These are phyloP conservation scores for Drosophila orena DNA, from an alignment of 1,140 invertebrate species.

Conservation along the genomic window DNA sequence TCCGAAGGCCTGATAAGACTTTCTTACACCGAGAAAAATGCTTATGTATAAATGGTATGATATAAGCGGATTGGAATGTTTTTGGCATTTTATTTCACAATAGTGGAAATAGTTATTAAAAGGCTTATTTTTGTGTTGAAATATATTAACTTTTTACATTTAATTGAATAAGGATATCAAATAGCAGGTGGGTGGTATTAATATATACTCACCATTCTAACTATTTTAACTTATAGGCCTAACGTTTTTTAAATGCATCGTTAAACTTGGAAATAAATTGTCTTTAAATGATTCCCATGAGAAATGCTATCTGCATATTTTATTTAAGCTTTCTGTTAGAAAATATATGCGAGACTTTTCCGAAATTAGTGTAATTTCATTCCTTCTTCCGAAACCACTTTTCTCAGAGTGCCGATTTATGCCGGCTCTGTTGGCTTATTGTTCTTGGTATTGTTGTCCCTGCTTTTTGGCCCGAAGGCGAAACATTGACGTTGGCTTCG, in stretches of 20 bases:
- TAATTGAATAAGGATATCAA: no score
- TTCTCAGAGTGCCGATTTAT: slow-evolving; percentile 12
- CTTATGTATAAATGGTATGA: no score
- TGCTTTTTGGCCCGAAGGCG: slow-evolving; percentile 25
- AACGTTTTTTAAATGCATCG: no score
- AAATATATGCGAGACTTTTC: background rate
- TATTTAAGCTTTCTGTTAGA: background rate
- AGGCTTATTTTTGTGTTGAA: no score
- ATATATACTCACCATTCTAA: no score
- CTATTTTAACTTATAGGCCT: no score
- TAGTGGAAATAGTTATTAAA: no score
- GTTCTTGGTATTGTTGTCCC: slow-evolving; percentile 59
- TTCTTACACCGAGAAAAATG: background rate
- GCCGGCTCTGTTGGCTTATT: slow-evolving; percentile 46
- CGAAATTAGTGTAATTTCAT: background rate
- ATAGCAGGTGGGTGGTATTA: no score
- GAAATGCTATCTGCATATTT: background rate
- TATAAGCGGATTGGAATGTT: no score
- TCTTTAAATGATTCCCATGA: background rate
- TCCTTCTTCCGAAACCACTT: background rate
- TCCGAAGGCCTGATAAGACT: background rate
- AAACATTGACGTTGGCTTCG: slow-evolving; percentile 26
- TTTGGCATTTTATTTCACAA: no score
- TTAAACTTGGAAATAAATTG: background rate
- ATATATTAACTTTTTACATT: no score